Evolutionary conservation across 2,888 invertebrate genomes (phyloP), one percentile per base, ranked within the genome.

Genomic region (Bombylius discolor): DNA sequence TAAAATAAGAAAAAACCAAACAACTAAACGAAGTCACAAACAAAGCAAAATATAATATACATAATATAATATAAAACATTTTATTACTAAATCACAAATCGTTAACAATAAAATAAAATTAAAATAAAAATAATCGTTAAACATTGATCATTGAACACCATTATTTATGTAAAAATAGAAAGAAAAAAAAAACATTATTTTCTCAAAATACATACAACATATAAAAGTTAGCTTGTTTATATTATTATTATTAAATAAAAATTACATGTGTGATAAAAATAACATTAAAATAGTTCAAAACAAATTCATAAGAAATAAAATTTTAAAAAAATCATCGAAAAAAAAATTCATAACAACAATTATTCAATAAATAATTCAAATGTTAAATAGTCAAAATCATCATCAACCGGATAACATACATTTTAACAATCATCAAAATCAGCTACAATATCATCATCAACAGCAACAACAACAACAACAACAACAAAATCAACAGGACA

Each of bases 351-450:
- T 8, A 36, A 36, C 36, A 36, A 36, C 6, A 8, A 36, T 36
- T 9, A 42, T 23, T 46, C 4, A 51, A 57, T 52, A 49, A 54
- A 54, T 49, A 58, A 59, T 60, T 62, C 62, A 61, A 61, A 62
- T 61, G 62, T 59, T 61, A 60, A 58, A 62, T 59, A 61, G 60
- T 53, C 59, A 58, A 59, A 59, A 63, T 47, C 64, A 64, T 31
- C 61, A 59, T 51, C 63, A 63, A 48, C 61, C 39, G 39, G 47
- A 42, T 44, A 47, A 48, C 45, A 42, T 13, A 6, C 47, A 34
- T 49, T 32, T 34, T 42, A 42, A 42, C 11, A 42, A 42, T 42
- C 39, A 55, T 36, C 56, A 58, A 55, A 57, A 63, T 36, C 64
- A 64, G 32, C 60, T 59, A 51, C 62, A 62, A 47, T 61, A 59